Evolutionary conservation across 2,888 invertebrate genomes (phyloP).

Genomic region (Agrotis ipsilon): DNA sequence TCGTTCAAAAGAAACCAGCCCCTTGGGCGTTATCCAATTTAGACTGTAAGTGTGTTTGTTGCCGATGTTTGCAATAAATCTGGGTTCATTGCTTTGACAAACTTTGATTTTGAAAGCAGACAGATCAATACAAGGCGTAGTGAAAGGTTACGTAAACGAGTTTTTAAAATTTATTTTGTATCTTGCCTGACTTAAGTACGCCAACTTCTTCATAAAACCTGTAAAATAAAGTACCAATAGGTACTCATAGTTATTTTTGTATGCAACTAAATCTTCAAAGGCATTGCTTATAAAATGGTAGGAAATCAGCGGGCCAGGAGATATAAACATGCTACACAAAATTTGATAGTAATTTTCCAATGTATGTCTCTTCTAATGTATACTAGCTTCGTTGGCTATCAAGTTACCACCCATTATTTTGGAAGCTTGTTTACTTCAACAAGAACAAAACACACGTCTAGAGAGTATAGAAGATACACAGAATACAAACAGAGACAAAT

Average conservation of each 20-base stretch:
- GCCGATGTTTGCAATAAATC: not conserved
- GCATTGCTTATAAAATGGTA: too few species aligned
- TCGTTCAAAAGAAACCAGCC: not conserved
- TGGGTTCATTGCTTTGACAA: not conserved
- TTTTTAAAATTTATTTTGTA: too few species aligned
- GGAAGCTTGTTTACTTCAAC: slow-evolving; percentile 22
- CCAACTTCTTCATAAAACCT: too few species aligned
- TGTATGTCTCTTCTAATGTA: not conserved
- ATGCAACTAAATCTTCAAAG: too few species aligned
- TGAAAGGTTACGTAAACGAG: too few species aligned
- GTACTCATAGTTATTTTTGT: too few species aligned
- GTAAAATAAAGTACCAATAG: too few species aligned
- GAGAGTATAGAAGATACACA: slow-evolving; percentile 11
- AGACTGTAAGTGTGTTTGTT: not conserved
- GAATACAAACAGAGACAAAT: slow-evolving; percentile 50
- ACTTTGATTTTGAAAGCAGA: not conserved
- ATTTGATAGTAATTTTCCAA: slow-evolving; percentile 4
- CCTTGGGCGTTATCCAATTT: slow-evolving; percentile 1
- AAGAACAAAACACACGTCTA: slow-evolving; percentile 1
- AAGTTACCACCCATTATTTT: slow-evolving; percentile 7
- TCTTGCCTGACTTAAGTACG: too few species aligned
- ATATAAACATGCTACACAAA: not conserved
- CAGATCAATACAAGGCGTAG: not conserved
- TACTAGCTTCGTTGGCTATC: not conserved
- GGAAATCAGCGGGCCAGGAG: too few species aligned